Evolutionary conservation across 2,888 invertebrate species (phyloP).

Genomic region (Dilophus febrilis): DNA sequence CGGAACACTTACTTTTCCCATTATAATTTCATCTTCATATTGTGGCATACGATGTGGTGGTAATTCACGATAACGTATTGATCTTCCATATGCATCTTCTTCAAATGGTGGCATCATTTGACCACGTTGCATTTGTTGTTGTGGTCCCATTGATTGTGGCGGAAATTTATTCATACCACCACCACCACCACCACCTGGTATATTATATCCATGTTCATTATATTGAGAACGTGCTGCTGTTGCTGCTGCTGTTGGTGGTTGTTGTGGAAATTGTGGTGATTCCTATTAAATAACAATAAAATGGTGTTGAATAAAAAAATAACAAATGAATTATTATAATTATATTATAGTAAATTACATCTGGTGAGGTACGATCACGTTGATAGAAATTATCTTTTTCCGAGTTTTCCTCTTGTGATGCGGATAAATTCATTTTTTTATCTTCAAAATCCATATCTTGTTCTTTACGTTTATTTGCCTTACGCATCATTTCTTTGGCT

Average conservation of each 20-base stretch:
- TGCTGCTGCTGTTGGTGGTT: constrained; percentile 4
- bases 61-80: constrained; percentile 34
- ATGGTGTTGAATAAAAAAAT: background rate
- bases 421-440: constrained; percentile 77
- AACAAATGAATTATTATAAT: background rate
- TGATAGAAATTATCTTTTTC: constrained; percentile 57
- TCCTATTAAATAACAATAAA: background rate
- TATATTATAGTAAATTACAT: constrained; percentile 16
- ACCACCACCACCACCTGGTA: constrained; percentile 12
- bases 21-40: constrained; percentile 31
- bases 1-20: constrained; percentile 9
- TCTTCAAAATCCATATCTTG: constrained; percentile 92
- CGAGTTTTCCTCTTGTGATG: constrained; percentile 51
- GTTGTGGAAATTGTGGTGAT: background rate
- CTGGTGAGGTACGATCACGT: constrained; percentile 42
- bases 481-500: constrained; percentile 86
- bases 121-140: background rate
- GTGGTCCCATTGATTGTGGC: constrained; percentile 11
- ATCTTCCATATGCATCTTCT: constrained; percentile 28
- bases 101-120: constrained; percentile 19
- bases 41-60: constrained; percentile 39
- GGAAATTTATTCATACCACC: too few relatives aligned
- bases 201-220: constrained; percentile 9
- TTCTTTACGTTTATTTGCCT: constrained; percentile 84
- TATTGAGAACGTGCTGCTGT: constrained; percentile 7